Conservation (phyloP, 2,888 invertebrate genomes). For the Dorcus hopei region DNA sequence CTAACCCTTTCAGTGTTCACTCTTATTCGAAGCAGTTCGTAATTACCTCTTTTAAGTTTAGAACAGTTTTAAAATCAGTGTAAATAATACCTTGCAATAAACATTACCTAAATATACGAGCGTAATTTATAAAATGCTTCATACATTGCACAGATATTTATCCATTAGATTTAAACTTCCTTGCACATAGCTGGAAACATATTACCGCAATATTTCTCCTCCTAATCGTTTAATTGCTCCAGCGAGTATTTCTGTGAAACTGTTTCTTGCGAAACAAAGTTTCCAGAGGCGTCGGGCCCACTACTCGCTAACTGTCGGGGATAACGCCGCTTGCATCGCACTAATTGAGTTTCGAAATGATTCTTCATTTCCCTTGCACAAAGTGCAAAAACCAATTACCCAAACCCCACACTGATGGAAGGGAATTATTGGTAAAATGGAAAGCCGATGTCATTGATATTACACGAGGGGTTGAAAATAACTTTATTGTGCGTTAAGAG, state of each 20-base stretch:
- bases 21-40: too few relatives aligned
- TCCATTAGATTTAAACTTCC: too few relatives aligned
- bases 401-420: not conserved
- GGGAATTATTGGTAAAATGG: constrained; percentile 28
- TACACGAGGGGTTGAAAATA: constrained; percentile 37
- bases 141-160: too few relatives aligned
- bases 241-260: not conserved
- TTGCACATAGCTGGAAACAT: too few relatives aligned
- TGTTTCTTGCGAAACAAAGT: not conserved
- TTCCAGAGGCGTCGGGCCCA: not conserved
- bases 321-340: constrained; percentile 2
- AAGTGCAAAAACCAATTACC: constrained; percentile 28
- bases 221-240: too few relatives aligned
- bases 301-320: not conserved
- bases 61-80: too few relatives aligned
- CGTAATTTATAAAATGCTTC: too few relatives aligned
- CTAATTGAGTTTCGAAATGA: constrained; percentile 7
- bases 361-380: constrained; percentile 10
- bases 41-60: too few relatives aligned
- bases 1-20: too few relatives aligned
- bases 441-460: constrained; percentile 39
- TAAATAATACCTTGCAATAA: too few relatives aligned
- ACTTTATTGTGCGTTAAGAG: constrained; percentile 33
- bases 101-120: too few relatives aligned
- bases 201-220: too few relatives aligned